These are phyloP conservation scores for Pseudochirops cupreus DNA, from an alignment of 2,797 vertebrate species.

Conservation along the genomic window DNA sequence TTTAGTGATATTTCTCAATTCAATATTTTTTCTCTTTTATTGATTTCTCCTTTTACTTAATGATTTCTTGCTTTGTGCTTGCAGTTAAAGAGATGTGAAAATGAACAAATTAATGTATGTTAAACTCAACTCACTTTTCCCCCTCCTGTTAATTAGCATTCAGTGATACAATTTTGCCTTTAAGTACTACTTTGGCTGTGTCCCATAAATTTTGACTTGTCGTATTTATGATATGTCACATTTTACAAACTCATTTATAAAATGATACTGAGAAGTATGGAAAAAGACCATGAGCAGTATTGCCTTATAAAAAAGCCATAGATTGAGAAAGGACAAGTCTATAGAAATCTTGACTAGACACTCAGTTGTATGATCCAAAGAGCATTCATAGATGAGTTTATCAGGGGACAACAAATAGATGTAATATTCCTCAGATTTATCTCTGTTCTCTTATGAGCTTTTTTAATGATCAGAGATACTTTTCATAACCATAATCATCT, in stretches of 20 bases:
- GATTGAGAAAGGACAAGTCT: neutral
- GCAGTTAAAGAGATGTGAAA: neutral
- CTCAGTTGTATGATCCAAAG: neutral
- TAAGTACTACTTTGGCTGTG: neutral
- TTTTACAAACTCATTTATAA: neutral
- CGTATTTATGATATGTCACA: neutral
- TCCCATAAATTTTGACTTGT: neutral
- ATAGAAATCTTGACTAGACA: neutral
- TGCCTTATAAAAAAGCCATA: neutral
- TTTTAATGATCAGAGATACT: neutral
- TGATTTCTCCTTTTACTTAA: neutral
- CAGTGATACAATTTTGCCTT: neutral
- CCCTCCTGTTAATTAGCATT: neutral
- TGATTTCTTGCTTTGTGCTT: neutral
- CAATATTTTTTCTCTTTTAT: neutral
- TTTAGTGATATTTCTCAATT: neutral
- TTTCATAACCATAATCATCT: neutral
- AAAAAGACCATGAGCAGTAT: no score
- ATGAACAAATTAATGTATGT: neutral
- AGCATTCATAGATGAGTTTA: neutral
- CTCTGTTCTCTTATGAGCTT: neutral
- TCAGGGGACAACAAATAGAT: neutral
- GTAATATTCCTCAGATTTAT: neutral
- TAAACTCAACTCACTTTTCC: neutral
- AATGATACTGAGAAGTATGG: neutral